phyloP scores from a whole-genome alignment of 1,140 invertebrate species.

The Lasaia peninsularis region DNA sequence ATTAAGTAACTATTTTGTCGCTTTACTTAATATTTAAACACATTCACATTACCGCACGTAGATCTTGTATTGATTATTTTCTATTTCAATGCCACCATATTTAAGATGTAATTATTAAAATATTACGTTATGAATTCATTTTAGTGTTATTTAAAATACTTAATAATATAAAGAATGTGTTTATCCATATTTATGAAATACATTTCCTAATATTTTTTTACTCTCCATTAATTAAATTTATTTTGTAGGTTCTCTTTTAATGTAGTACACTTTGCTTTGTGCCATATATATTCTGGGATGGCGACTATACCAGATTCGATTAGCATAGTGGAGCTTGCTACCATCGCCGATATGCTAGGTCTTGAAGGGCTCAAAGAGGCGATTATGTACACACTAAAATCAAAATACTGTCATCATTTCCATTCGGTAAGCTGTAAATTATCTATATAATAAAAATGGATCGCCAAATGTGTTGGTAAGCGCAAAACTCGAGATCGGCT shows the following conservation, averaged over 20 bases:
- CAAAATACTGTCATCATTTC: constrained; percentile 94
- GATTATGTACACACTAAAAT: constrained; percentile 90
- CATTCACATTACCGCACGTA: too few species aligned
- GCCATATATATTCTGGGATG: constrained; percentile 94
- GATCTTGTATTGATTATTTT: too few species aligned
- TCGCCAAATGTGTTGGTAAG: too few species aligned
- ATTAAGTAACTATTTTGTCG: background rate
- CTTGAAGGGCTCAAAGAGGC: constrained; percentile 94
- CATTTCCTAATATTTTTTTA: background rate
- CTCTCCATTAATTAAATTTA: constrained; percentile 19
- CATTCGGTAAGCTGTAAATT: constrained; percentile 83
- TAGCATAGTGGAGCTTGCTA: constrained; percentile 90
- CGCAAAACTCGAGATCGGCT: background rate
- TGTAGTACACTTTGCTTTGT: constrained; percentile 91
- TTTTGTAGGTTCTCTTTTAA: constrained; percentile 85
- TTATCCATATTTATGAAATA: too few species aligned
- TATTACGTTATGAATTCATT: too few species aligned
- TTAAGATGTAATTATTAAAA: too few species aligned
- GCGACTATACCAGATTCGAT: constrained; percentile 90
- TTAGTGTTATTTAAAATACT: too few species aligned
- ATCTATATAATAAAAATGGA: too few species aligned
- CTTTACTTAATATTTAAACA: too few species aligned
- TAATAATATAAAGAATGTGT: too few species aligned
- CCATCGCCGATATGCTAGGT: constrained; percentile 91
- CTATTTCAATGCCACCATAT: too few species aligned